Conservation (phyloP, 2,113 vertebrate species). For the Lichenostomus cassidix region DNA sequence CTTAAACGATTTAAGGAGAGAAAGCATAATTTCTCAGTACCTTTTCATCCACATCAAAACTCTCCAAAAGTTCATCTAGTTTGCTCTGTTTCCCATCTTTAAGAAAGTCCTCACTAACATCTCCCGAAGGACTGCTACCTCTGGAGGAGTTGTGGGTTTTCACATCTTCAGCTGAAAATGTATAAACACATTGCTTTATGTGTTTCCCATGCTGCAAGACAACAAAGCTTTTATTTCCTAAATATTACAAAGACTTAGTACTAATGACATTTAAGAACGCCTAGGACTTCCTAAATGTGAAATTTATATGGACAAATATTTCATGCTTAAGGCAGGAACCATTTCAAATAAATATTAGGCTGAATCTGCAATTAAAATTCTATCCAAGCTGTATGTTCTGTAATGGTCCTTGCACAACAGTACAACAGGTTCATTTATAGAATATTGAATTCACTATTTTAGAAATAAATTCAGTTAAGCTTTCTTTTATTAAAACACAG, state of each 20-base stretch:
- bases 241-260: slow-evolving; percentile 12
- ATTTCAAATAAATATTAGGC: not conserved
- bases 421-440: not conserved
- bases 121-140: slow-evolving; percentile 33
- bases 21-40: slow-evolving; percentile 41
- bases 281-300: not conserved
- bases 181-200: not conserved
- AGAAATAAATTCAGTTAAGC: not conserved
- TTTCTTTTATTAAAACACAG: not conserved
- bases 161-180: slow-evolving; percentile 58
- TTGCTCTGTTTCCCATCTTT: slow-evolving; percentile 27
- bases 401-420: not conserved
- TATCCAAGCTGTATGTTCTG: not conserved
- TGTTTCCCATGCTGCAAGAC: not conserved
- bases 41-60: slow-evolving; percentile 47
- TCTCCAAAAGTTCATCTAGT: slow-evolving; percentile 24
- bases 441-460: not conserved
- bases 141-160: slow-evolving; percentile 19
- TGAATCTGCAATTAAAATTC: not conserved
- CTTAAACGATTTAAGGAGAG: not conserved
- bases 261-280: slow-evolving; percentile 8
- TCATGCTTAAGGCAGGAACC: not conserved
- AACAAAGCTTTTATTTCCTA: not conserved
- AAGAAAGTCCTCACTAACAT: not conserved
- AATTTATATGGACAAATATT: not conserved